Evolutionary conservation across 30 jellyfish, hydroid and myxozoan species (phyloP).

Genomic region (Rhopilema esculentum): DNA sequence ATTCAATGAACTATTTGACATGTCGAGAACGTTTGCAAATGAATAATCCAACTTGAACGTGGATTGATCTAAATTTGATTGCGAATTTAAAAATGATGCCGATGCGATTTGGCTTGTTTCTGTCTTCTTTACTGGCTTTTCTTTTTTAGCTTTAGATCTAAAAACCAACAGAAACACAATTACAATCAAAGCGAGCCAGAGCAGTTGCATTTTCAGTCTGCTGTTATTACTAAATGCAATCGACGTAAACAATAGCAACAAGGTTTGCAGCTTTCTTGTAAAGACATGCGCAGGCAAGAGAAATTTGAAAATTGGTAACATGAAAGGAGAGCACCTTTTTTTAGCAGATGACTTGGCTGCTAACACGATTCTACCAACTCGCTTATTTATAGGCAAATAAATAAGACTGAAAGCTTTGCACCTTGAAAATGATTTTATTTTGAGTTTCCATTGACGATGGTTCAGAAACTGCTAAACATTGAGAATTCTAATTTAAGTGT

Average conservation of each 20-base stretch:
- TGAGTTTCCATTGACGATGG: too few species aligned
- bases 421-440: too few species aligned
- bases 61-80: constrained; percentile 16
- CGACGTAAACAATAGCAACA: not conserved
- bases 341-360: too few species aligned
- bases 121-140: constrained; percentile 25
- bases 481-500: too few species aligned
- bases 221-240: too few species aligned
- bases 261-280: not conserved
- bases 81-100: not conserved
- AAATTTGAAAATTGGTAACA: too few species aligned
- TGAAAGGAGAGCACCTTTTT: too few species aligned
- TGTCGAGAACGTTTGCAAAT: not conserved
- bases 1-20: not conserved
- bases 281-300: too few species aligned
- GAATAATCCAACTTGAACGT: constrained; percentile 14
- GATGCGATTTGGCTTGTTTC: constrained; percentile 20
- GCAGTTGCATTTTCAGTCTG: not conserved
- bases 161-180: not conserved
- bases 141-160: constrained; percentile 55
- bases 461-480: too few species aligned
- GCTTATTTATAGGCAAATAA: too few species aligned
- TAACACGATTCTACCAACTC: too few species aligned
- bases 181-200: not conserved
- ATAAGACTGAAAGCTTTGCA: too few species aligned